Evolutionary conservation across 1,140 invertebrate species (phyloP).

Genomic region (Batillaria attramentaria): DNA sequence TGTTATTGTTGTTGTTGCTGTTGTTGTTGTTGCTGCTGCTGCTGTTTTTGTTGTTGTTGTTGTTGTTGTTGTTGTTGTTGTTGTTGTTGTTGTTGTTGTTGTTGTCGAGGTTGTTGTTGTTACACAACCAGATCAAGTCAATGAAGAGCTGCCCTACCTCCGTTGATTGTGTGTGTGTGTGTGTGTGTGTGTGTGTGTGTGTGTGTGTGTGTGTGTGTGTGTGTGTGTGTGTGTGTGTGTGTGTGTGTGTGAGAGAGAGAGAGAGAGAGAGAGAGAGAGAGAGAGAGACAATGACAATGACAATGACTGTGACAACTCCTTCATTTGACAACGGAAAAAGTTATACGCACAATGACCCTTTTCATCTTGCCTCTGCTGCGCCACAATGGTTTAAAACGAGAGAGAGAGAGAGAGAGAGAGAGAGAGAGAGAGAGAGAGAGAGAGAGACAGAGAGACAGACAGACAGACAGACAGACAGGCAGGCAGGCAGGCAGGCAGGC

Average conservation of each 20-base stretch:
- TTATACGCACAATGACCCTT: background rate
- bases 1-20: constrained; percentile 1
- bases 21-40: background rate
- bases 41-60: background rate
- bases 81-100: background rate
- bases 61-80: constrained; percentile 2
- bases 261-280: too few species aligned
- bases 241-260: background rate
- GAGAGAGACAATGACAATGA: too few species aligned
- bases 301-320: too few species aligned
- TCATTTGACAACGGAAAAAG: too few species aligned
- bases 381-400: background rate
- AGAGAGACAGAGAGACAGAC: background rate
- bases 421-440: background rate
- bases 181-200: background rate
- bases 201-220: background rate
- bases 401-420: background rate
- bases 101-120: background rate
- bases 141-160: background rate
- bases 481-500: too few species aligned
- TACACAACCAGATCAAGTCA: background rate
- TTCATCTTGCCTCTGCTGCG: background rate
- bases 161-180: constrained; percentile 21
- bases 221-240: background rate
- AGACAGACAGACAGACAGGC: constrained; percentile 2